Evolutionary conservation across 1,140 invertebrate species (phyloP).

Genomic region (Cydia amplana): DNA sequence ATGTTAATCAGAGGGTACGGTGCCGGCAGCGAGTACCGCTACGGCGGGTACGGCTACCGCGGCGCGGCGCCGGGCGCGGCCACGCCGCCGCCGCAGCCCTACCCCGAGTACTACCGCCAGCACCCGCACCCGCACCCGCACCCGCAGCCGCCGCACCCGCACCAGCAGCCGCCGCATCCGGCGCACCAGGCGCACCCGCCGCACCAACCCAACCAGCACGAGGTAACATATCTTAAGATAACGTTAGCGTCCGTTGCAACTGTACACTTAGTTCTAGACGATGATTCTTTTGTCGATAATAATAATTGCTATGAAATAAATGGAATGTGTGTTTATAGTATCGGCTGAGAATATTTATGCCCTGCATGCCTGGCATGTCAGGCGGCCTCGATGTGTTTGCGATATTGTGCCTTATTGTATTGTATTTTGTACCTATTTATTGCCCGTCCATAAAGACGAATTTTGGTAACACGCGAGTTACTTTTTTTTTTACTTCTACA

Average conservation of each 20-base stretch:
- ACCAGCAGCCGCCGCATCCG: constrained; percentile 41
- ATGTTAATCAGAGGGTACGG: constrained; percentile 57
- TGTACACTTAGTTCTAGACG: not conserved
- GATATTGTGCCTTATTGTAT: constrained; percentile 24
- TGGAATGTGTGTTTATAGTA: constrained; percentile 18
- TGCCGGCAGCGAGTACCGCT: constrained; percentile 59
- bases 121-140: constrained; percentile 48
- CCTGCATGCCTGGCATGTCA: constrained; percentile 43
- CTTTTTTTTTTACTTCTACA: not conserved
- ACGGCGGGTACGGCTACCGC: constrained; percentile 47
- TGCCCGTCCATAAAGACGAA: constrained; percentile 23
- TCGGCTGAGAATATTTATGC: constrained; percentile 33
- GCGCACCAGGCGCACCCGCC: constrained; percentile 41
- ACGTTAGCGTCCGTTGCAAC: no score
- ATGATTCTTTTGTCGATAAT: not conserved
- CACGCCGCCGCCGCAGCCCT: constrained; percentile 79
- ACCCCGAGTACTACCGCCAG: constrained; percentile 83
- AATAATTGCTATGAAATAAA: not conserved
- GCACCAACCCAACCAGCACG: constrained; percentile 40
- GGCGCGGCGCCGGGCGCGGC: constrained; percentile 63
- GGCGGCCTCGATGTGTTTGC: constrained; percentile 37
- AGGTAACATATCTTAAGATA: not conserved
- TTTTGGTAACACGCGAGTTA: constrained; percentile 34
- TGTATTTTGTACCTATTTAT: constrained; percentile 26
- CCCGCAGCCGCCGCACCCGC: constrained; percentile 41